These are phyloP conservation scores for Balearica regulorum DNA, from an alignment of 2,797 vertebrate genomes.

Conservation along the genomic window DNA sequence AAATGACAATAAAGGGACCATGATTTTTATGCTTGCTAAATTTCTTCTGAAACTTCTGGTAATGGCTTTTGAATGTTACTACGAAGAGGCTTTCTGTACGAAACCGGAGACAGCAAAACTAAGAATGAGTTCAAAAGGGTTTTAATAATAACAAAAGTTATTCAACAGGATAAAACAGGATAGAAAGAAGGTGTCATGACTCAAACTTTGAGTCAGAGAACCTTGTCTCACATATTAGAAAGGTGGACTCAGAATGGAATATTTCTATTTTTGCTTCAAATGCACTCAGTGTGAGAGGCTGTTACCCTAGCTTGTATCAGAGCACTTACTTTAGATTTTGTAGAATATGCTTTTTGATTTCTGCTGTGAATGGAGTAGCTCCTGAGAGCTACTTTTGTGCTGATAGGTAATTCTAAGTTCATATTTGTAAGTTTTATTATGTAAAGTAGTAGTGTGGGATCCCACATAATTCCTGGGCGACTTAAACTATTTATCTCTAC, in stretches of 20 bases:
- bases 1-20: neutral
- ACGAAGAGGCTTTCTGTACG: neutral
- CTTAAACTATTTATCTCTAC: neutral
- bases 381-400: neutral
- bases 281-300: neutral
- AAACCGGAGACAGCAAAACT: neutral
- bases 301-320: neutral
- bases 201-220: neutral
- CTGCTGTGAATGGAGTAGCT: neutral
- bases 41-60: neutral
- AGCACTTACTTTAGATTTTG: neutral
- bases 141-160: neutral
- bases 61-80: neutral
- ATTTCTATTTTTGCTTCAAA: neutral
- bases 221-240: neutral
- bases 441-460: neutral
- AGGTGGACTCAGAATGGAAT: neutral
- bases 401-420: neutral
- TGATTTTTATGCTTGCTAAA: neutral
- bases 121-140: neutral
- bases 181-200: neutral
- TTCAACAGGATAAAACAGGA: neutral
- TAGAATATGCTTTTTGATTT: neutral
- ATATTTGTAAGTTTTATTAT: neutral
- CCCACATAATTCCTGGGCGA: rapidly evolving